A percentile compares a stretch with the other conserved stretches of the same genome.
These are phyloP conservation scores for Hyposoter didymator DNA, from an alignment of 2,888 invertebrate genomes.

Conservation along the genomic window DNA sequence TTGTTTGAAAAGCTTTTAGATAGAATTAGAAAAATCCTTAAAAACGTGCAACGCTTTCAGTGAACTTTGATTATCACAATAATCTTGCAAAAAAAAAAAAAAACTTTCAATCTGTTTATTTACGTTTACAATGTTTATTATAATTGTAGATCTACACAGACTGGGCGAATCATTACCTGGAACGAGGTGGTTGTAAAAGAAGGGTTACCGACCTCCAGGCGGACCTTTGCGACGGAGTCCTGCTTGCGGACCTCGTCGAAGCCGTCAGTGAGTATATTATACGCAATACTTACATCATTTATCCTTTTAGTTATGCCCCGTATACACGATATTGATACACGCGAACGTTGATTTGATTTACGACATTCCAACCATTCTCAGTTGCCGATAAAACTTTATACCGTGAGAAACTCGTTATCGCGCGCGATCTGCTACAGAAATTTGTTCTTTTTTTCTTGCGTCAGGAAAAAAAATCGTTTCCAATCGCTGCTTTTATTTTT, in stretches of 20 bases:
- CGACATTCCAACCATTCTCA: constrained; percentile 50
- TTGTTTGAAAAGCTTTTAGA: background rate
- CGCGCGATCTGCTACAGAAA: constrained; percentile 6
- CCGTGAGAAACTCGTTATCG: constrained; percentile 14
- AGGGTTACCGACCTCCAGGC: constrained; percentile 94
- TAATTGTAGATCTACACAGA: constrained; percentile 96
- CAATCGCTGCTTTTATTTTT: background rate
- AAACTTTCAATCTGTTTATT: constrained; percentile 37
- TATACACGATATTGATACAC: background rate
- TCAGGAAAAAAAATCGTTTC: background rate
- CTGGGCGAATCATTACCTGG: constrained; percentile 99
- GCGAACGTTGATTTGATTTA: constrained; percentile 53
- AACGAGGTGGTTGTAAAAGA: constrained; percentile 94
- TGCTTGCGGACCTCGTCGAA: constrained; percentile 97
- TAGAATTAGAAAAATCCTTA: background rate
- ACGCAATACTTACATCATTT: constrained; percentile 35
- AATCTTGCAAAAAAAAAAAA: background rate
- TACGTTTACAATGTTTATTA: constrained; percentile 20
- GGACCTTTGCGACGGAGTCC: constrained; percentile 96
- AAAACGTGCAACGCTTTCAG: background rate
- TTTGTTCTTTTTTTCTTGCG: background rate
- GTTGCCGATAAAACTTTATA: constrained; percentile 46
- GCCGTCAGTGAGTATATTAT: constrained; percentile 92
- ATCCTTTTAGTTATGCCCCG: background rate
- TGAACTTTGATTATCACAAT: background rate